These are phyloP conservation scores for Acleris holmiana DNA, from an alignment of 2,888 invertebrate species.

Conservation along the genomic window DNA sequence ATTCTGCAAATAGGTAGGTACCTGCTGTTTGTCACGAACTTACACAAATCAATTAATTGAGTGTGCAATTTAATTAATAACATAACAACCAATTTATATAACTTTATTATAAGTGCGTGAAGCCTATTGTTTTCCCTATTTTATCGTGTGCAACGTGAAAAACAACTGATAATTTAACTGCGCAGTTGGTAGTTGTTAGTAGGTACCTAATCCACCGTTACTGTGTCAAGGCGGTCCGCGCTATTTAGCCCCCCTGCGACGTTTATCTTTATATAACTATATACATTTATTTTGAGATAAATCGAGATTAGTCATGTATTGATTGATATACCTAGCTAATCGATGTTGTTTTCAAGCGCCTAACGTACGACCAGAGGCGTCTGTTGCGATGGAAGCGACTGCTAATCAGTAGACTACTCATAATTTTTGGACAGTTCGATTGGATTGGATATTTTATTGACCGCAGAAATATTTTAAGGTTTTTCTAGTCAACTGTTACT, in stretches of 20 bases:
- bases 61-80: neutral
- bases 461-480: no score
- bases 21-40: no score
- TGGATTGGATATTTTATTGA: no score
- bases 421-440: no score
- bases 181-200: constrained; percentile 8
- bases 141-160: constrained; percentile 17
- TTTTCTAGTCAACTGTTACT: no score
- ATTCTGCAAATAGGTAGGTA: no score
- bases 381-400: neutral
- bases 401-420: neutral
- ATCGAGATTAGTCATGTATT: no score
- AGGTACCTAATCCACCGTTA: neutral
- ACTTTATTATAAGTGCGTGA: neutral
- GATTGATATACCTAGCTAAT: neutral
- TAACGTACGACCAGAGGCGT: neutral
- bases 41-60: neutral
- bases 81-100: neutral
- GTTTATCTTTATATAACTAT: neutral
- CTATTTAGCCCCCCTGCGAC: neutral
- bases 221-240: constrained; percentile 15
- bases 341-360: neutral
- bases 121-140: constrained; percentile 8
- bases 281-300: no score
- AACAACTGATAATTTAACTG: constrained; percentile 31